phyloP scores from a whole-genome alignment of 1,140 invertebrate genomes.

The Diorhabda elongata region DNA sequence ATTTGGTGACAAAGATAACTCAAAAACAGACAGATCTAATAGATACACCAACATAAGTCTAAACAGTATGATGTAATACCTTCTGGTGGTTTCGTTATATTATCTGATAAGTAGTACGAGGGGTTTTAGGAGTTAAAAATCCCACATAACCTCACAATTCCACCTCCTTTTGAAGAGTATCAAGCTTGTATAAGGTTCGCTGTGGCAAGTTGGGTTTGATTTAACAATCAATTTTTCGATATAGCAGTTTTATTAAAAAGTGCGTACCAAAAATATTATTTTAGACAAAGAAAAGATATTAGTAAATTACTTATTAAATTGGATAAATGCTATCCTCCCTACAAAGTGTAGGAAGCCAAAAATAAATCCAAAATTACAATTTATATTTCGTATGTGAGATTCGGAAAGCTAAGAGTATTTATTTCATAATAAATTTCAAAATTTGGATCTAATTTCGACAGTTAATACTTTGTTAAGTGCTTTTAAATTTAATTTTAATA shows the following conservation, averaged over 20 bases:
- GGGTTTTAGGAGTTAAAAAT: background rate
- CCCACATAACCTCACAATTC: background rate
- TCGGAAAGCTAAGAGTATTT: background rate
- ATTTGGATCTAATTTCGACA: background rate
- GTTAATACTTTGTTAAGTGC: background rate
- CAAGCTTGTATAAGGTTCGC: background rate
- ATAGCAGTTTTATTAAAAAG: background rate
- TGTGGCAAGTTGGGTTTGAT: background rate
- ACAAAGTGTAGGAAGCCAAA: conserved; percentile 8
- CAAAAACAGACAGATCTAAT: too few relatives aligned
- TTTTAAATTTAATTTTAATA: background rate
- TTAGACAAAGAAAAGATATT: conserved; percentile 17
- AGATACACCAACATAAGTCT: too few relatives aligned
- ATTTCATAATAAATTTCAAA: background rate
- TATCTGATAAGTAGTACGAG: background rate
- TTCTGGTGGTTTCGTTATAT: too few relatives aligned
- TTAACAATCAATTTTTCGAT: background rate
- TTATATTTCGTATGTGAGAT: background rate
- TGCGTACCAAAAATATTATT: background rate
- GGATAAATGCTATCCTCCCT: conserved; percentile 15
- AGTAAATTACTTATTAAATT: conserved; percentile 21
- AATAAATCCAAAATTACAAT: conserved; percentile 6
- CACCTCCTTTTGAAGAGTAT: background rate
- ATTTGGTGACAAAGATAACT: too few relatives aligned
- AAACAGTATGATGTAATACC: too few relatives aligned